Evolutionary conservation across 2,888 invertebrate genomes (phyloP).

Genomic region (Aradus depressus): DNA sequence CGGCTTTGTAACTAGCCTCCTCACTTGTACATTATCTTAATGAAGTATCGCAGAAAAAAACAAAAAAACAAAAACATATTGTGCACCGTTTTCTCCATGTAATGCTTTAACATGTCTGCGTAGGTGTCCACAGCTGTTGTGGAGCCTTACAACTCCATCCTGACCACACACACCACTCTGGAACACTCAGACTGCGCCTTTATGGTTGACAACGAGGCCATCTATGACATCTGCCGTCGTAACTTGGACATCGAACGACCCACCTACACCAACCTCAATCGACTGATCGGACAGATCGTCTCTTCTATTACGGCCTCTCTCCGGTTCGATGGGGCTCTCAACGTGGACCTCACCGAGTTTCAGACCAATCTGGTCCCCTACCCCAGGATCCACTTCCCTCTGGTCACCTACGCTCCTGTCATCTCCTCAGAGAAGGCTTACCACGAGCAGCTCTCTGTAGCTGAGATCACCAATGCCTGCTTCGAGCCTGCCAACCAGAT

Average conservation of each 20-base stretch:
- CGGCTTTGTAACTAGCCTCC: too few relatives aligned
- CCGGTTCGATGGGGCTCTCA: slow-evolving; percentile 80
- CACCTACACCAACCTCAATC: slow-evolving; percentile 91
- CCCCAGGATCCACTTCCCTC: slow-evolving; percentile 91
- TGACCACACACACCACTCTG: slow-evolving; percentile 89
- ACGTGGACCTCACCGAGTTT: slow-evolving; percentile 90
- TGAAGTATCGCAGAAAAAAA: not conserved
- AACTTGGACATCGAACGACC: slow-evolving; percentile 92
- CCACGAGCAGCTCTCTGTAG: slow-evolving; percentile 82
- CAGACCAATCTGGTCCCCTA: slow-evolving; percentile 92
- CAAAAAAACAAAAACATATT: too few relatives aligned
- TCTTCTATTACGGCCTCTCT: slow-evolving; percentile 87
- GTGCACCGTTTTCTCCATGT: too few relatives aligned
- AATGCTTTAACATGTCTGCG: not conserved
- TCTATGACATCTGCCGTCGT: slow-evolving; percentile 85
- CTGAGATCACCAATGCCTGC: slow-evolving; percentile 90
- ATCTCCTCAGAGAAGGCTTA: slow-evolving; percentile 90
- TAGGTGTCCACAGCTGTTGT: slow-evolving; percentile 79
- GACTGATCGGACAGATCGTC: slow-evolving; percentile 90
- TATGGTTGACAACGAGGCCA: slow-evolving; percentile 87
- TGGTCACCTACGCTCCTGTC: slow-evolving; percentile 84
- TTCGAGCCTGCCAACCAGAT: slow-evolving; percentile 95
- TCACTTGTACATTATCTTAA: not conserved
- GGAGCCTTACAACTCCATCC: slow-evolving; percentile 95
- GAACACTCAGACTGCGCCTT: slow-evolving; percentile 95